phyloP scores from a whole-genome alignment of 2,888 invertebrate genomes.

The Fabriciana adippe region DNA sequence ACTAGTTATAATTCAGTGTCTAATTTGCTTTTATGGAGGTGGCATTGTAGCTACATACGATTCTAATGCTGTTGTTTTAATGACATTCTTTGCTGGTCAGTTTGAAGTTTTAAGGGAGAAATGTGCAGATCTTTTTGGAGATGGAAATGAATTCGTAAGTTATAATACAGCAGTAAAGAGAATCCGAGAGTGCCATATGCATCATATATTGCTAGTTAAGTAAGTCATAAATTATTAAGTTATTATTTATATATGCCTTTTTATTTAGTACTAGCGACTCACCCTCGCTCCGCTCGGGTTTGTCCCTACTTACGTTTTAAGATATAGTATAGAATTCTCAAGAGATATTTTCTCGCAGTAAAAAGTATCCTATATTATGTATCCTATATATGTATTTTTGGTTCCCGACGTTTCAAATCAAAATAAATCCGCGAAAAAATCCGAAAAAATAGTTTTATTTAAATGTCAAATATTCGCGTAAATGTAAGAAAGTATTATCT shows the following conservation, averaged over 20 bases:
- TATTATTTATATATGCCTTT: not conserved
- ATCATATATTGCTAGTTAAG: conserved; percentile 61
- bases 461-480: no score
- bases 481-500: no score
- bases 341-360: no score
- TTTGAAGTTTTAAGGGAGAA: conserved; percentile 58
- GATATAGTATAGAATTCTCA: no score
- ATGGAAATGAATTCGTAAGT: conserved; percentile 43
- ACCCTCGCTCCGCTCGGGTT: no score
- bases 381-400: no score
- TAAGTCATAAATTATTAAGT: conserved; percentile 40
- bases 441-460: no score
- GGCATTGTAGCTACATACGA: conserved; percentile 69
- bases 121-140: conserved; percentile 58
- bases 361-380: no score
- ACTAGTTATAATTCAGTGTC: conserved; percentile 51
- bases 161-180: conserved; percentile 49
- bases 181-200: conserved; percentile 59
- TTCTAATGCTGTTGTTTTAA: conserved; percentile 64
- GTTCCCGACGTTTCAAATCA: no score
- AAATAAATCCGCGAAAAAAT: no score
- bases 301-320: no score
- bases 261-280: not conserved
- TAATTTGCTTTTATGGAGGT: conserved; percentile 67
- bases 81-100: conserved; percentile 71